Percentiles rank a stretch among this genome's conserved stretches.
phyloP scores from a whole-genome alignment of 2,113 vertebrate species.

The Rhabdomys dilectus region DNA sequence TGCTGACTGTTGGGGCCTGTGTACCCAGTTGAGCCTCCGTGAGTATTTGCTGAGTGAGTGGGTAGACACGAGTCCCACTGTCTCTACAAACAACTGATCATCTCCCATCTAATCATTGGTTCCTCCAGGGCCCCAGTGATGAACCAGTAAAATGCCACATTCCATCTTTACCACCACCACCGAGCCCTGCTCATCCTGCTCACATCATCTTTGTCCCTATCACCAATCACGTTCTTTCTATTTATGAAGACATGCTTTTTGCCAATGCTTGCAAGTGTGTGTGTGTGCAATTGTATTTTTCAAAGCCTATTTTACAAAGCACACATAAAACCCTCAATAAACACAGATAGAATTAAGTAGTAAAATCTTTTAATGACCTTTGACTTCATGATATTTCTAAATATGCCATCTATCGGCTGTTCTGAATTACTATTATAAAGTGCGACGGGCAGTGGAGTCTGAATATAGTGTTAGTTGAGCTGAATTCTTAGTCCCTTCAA shows the following conservation, averaged over 20 bases:
- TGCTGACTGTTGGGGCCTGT: background rate
- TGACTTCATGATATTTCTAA: background rate
- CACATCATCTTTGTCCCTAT: background rate
- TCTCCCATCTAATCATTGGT: background rate
- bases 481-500: background rate
- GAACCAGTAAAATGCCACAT: background rate
- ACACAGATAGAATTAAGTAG: background rate
- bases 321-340: slow-evolving; percentile 36
- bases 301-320: slow-evolving; percentile 10
- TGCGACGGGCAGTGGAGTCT: background rate
- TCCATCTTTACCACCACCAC: background rate
- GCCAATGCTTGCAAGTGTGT: background rate
- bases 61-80: background rate
- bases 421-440: background rate
- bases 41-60: background rate
- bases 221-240: background rate
- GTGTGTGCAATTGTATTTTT: background rate
- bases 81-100: background rate
- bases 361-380: background rate
- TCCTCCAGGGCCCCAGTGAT: background rate
- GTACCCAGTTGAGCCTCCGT: background rate
- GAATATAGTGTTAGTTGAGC: background rate
- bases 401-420: background rate
- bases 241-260: background rate
- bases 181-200: background rate